phyloP scores from a whole-genome alignment of 2,113 vertebrate genomes.

The Rostratula benghalensis region DNA sequence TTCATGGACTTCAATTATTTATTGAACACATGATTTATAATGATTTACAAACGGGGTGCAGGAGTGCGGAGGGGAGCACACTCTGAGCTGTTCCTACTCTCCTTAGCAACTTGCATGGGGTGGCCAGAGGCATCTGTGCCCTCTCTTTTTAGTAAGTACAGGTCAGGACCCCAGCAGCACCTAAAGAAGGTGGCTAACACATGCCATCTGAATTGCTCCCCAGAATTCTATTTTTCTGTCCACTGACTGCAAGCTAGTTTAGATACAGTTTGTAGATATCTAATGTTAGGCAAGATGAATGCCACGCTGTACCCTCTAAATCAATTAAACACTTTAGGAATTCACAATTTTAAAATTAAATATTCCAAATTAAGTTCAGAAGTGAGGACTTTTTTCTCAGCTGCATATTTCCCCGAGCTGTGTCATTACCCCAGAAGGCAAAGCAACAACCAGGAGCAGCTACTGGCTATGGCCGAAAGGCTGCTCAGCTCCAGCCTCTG shows the following conservation, averaged over 20 bases:
- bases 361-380: neutral
- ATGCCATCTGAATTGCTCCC: neutral
- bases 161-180: neutral
- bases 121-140: neutral
- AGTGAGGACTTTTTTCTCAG: neutral
- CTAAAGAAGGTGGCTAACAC: neutral
- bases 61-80: neutral
- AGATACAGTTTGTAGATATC: neutral
- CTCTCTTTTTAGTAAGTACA: neutral
- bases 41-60: neutral
- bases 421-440: neutral
- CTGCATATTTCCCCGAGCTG: neutral
- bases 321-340: neutral
- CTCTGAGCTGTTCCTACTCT: neutral
- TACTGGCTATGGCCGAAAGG: neutral
- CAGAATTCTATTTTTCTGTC: neutral
- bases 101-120: neutral
- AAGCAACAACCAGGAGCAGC: neutral
- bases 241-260: neutral
- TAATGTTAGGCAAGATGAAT: neutral
- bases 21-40: neutral
- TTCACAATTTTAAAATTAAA: neutral
- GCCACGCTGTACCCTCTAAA: neutral
- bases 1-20: neutral
- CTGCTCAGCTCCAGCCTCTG: neutral